Base-by-base conservation (phyloP, 2,888 invertebrate species). In the Chorisops tibialis region DNA sequence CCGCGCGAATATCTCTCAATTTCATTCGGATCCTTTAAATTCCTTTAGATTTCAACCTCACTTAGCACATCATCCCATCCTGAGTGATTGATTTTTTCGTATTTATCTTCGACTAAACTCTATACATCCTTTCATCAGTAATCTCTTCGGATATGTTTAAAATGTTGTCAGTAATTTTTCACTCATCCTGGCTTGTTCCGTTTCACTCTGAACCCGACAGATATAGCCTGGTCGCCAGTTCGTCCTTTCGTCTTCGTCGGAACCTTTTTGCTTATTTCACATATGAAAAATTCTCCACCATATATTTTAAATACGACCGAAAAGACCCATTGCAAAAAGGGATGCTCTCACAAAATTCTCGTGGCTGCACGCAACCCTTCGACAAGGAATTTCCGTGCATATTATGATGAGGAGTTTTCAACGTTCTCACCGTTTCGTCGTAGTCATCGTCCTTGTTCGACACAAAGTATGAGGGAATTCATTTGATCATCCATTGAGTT, bases 311-410 rank as follows among this genome's bases (percentile, higher is more conserved):
- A n/a, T 3, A n/a, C 18, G 39, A n/a, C 38, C 18, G 38, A 52
- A 30, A 30, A 30, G 30, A 30, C 38, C 30, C 39, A n/a, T 16
- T 18, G 16, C 56, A 56, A 56, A 54, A 50, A 45, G 56, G 56
- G 45, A 45, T 56, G 56, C 30, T 45, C 19, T 16, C 56, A 39
- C 22, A 30, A 61, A 64, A 64, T 64, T 64, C 48, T 59, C 56
- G 63, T 64, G 63, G 63, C 58, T 64, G 58, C 61, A 64, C 63
- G 48, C 63, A 64, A 60, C 60, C 50, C 59, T 63, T 58, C 63
- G 14, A 30, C 35, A 43, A 30, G 30, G 30, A 30, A 30, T 30
- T 30, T 30, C 9, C 30, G 9, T 30, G 30, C 30, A 30, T 30
- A 9, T 30, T 9, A 9, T 30, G 30, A 30, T 30, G 30, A 30